Evolutionary conservation across 37 sponge, comb jelly and placozoan species (phyloP), one percentile per base, ranked within the genome.

Genomic region (Cladorhizidae sp.): DNA sequence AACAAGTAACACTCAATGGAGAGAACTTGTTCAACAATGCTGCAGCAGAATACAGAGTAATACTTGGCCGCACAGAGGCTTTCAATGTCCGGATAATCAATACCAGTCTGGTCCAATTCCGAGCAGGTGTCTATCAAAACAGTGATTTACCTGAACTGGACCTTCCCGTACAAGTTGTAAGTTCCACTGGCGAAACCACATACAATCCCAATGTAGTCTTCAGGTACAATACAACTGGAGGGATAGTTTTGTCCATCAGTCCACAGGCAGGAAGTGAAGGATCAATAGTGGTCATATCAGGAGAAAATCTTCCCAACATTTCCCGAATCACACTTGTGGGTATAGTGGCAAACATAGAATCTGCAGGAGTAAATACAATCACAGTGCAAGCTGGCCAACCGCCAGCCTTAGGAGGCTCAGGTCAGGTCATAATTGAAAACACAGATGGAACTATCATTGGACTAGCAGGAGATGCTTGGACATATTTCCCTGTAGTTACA

Each of bases 381-480:
- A 49, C 21, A 21, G 83, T 88, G 1, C 23, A 33, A 29, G 89
- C 83, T 37, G 75, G 75, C 18, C n/a, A 9, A 9, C 51, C 73
- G 8, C 26, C 73, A 7, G 15, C 40, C 8, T 17, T 26, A 64
- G 70, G 76, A 32, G 40, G 28, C 20, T 39, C 17, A 26, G 89
- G 83, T 28, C 31, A 59, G 11, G 42, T 88, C 3, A 32, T 55
- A 3, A 72, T 88, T 25, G 79, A 88, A 72, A 31, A 56, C 1
- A 68, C 22, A 21, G 57, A 72, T 38, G 79, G 79, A 12, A 49
- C 21, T 20, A 26, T 78, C 2, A 40, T 39, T 45, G 89, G 89
- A 32, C 21, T 74, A 57, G 80, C 57, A 32, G 80, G 80, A 20
- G 40, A 80, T 75, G 77, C 61, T 20, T 93, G 94, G 94, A 78